phyloP scores from a whole-genome alignment of 2,797 vertebrate species.

The Pelochelys cantorii region DNA sequence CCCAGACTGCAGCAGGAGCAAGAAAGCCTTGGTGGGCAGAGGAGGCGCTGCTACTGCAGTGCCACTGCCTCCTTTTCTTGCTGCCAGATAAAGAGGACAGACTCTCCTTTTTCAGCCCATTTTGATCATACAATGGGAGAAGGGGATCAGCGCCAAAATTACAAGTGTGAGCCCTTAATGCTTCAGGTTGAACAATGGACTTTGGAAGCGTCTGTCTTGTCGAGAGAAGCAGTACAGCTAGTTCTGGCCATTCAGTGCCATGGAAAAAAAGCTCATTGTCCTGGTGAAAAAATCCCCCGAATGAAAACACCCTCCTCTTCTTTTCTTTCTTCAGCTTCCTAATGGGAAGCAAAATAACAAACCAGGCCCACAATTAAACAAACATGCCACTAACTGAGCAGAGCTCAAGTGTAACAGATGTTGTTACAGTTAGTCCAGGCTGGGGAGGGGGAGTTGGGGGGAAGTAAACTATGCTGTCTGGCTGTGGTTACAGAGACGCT shows the following conservation, averaged over 20 bases:
- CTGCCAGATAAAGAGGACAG: conserved; percentile 74
- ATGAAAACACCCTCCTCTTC: conserved; percentile 77
- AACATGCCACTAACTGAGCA: conserved; percentile 74
- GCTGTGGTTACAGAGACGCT: not conserved
- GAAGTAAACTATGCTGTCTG: not conserved
- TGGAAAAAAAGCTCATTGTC: conserved; percentile 77
- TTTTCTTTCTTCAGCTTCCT: conserved; percentile 80
- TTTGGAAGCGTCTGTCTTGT: conserved; percentile 77
- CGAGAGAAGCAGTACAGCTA: conserved; percentile 70
- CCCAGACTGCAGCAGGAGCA: conserved; percentile 10
- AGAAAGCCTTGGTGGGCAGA: conserved; percentile 48
- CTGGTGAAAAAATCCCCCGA: conserved; percentile 70
- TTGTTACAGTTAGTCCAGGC: conserved; percentile 71
- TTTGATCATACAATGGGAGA: conserved; percentile 77
- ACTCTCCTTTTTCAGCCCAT: conserved; percentile 79
- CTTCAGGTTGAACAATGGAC: conserved; percentile 81
- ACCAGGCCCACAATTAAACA: conserved; percentile 80
- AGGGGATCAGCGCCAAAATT: conserved; percentile 78
- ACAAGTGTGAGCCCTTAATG: conserved; percentile 81
- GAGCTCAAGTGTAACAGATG: conserved; percentile 80
- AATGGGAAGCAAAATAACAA: conserved; percentile 81
- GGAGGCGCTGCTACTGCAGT: conserved; percentile 35
- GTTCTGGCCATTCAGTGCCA: conserved; percentile 73
- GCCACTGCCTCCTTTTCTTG: conserved; percentile 64
- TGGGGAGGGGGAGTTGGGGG: not conserved